Evolutionary conservation across 2,797 vertebrate species (phyloP).

Genomic region (Sebastes goodei): DNA sequence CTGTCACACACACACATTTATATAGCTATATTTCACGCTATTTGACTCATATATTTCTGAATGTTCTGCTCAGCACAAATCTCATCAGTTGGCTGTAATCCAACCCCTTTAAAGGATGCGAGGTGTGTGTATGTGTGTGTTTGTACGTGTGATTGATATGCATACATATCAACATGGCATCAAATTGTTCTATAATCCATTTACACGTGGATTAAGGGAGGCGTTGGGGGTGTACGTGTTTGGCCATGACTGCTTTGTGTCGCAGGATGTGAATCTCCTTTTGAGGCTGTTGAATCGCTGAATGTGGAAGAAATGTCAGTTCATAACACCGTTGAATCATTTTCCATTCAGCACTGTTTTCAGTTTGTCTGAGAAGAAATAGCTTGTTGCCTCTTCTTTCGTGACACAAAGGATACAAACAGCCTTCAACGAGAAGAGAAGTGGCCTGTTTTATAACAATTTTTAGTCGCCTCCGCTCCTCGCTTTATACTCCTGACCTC

Average conservation of each 20-base stretch:
- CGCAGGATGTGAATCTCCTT: constrained; percentile 10
- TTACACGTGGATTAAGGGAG: not conserved
- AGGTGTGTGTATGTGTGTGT: not conserved
- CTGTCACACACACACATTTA: not conserved
- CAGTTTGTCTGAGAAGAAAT: not conserved
- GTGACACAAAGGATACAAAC: not conserved
- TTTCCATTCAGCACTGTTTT: not conserved
- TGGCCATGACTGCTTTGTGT: not conserved
- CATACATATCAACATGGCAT: constrained; percentile 14
- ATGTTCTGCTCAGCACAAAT: constrained; percentile 35
- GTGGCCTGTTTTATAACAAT: not conserved
- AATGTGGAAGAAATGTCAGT: not conserved
- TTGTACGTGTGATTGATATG: not conserved
- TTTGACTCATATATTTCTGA: constrained; percentile 13
- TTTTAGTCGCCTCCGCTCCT: not conserved
- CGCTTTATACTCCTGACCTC: not conserved
- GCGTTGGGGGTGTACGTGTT: not conserved
- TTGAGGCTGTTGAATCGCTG: not conserved
- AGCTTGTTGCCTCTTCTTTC: constrained; percentile 8
- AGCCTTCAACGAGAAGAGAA: not conserved
- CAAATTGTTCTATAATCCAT: constrained; percentile 43
- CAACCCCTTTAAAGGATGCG: constrained; percentile 24
- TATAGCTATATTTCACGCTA: not conserved
- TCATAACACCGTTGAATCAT: not conserved
- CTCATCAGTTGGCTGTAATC: constrained; percentile 22